Evolutionary conservation across 2,797 vertebrate species (phyloP).

Genomic region (Darevskia nairensis): DNA sequence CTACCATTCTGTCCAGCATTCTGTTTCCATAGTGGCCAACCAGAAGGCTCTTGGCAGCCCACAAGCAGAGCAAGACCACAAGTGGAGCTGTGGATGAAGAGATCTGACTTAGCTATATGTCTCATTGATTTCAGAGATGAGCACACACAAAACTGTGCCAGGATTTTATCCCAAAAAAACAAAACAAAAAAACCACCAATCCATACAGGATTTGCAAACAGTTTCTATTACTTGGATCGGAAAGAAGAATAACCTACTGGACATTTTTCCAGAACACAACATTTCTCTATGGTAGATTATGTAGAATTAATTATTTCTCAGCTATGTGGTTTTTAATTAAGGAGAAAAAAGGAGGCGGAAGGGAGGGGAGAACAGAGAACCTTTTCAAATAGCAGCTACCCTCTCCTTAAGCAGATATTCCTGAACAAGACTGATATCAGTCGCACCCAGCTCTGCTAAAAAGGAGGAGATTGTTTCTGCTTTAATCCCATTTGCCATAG

Average conservation of each 20-base stretch:
- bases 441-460: not conserved
- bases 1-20: too few relatives aligned
- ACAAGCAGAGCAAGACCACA: too few relatives aligned
- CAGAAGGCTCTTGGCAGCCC: too few relatives aligned
- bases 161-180: not conserved
- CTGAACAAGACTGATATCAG: conserved; percentile 43
- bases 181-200: too few relatives aligned
- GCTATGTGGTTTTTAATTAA: conserved; percentile 56
- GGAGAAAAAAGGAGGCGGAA: not conserved
- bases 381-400: conserved; percentile 42
- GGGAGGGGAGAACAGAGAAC: not conserved
- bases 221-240: not conserved
- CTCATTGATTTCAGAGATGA: not conserved
- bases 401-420: not conserved
- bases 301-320: conserved; percentile 44
- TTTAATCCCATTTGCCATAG: conserved; percentile 40
- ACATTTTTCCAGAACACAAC: not conserved
- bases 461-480: conserved; percentile 34
- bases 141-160: not conserved
- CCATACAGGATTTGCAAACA: not conserved
- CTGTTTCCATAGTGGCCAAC: too few relatives aligned
- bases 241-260: not conserved
- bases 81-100: not conserved
- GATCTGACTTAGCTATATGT: not conserved
- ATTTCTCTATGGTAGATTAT: conserved; percentile 23